Evolutionary conservation across 2,113 vertebrate genomes (phyloP), one percentile per base, ranked within the genome.

Genomic region (Poecile atricapillus): DNA sequence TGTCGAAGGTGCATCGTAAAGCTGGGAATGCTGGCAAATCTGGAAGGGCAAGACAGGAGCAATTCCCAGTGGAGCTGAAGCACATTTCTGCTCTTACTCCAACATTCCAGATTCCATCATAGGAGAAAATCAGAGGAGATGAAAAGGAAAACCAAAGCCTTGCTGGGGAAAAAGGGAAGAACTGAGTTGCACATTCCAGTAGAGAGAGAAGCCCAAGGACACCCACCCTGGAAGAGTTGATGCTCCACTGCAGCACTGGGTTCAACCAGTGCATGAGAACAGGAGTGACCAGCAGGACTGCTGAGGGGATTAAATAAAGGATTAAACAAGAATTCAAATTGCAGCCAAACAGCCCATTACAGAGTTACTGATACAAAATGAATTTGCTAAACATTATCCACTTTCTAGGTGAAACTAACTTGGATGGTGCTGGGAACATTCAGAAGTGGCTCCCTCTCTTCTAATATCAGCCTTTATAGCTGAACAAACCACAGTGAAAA

Each of bases 251-350:
- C 33, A 75, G 50, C n/a, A 47, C 50, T 15, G 44, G 2, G 9
- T 8, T 55, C 49, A 28, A 11, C 13, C 37, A 27, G 5, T 0
- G 4, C 25, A 3, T 0, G 17, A 44, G 44, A 74, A 35, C 13
- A 20, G 11, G 14, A 89, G 33, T 3, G 43, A 41, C 39, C 39
- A n/a, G 41, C 2, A 9, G 46, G 19, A 37, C 21, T 9, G 37
- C 33, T 2, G 50, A 49, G 4, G 37, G 56, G 39, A 24, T 63
- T 75, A 81, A 78, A 75, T 1, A 5, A 86, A 81, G 43, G 35
- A 70, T 43, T 33, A 93, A 78, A 75, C 9, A 27, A 13, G 31
- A 90, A 84, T 25, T 52, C 65, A 49, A 47, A 58, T 0, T 44
- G 21, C 60, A 87, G 64, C 43, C n/a, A 50, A 77, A 64, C 28